Conservation (phyloP, 2,797 vertebrate species). For the Acanthurus tractus region DNA sequence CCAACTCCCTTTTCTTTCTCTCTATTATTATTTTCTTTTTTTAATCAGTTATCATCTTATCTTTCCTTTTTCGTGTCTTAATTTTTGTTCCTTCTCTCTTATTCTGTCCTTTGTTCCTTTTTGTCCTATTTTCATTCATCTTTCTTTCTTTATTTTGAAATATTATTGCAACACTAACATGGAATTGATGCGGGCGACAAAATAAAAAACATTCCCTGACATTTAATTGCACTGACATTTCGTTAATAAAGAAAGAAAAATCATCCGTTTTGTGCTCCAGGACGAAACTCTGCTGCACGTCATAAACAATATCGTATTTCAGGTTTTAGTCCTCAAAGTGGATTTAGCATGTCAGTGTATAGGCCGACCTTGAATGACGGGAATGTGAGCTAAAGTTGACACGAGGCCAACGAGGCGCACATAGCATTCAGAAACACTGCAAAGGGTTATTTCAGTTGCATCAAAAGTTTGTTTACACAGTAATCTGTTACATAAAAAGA, state of each 20-base stretch:
- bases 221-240: not conserved
- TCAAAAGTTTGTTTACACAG: conserved; percentile 46
- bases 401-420: conserved; percentile 47
- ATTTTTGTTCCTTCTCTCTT: too few relatives aligned
- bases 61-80: too few relatives aligned
- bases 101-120: too few relatives aligned
- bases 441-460: conserved; percentile 29
- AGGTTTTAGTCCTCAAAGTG: conserved; percentile 51
- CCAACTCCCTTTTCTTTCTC: too few relatives aligned
- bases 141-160: too few relatives aligned
- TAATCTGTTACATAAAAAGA: conserved; percentile 3
- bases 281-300: conserved; percentile 10
- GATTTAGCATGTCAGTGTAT: conserved; percentile 53
- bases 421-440: conserved; percentile 30
- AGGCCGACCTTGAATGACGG: conserved; percentile 56
- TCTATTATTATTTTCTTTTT: too few relatives aligned
- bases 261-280: not conserved
- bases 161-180: too few relatives aligned
- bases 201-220: too few relatives aligned
- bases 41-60: too few relatives aligned
- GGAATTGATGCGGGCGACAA: too few relatives aligned
- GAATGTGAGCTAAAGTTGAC: conserved; percentile 59
- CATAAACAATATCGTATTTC: conserved; percentile 46
- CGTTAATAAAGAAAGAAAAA: not conserved
- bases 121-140: too few relatives aligned